A percentile compares a stretch with the other conserved stretches of the same genome.
phyloP scores from a whole-genome alignment of 2,113 vertebrate species.

The Thinocorus orbignyianus region DNA sequence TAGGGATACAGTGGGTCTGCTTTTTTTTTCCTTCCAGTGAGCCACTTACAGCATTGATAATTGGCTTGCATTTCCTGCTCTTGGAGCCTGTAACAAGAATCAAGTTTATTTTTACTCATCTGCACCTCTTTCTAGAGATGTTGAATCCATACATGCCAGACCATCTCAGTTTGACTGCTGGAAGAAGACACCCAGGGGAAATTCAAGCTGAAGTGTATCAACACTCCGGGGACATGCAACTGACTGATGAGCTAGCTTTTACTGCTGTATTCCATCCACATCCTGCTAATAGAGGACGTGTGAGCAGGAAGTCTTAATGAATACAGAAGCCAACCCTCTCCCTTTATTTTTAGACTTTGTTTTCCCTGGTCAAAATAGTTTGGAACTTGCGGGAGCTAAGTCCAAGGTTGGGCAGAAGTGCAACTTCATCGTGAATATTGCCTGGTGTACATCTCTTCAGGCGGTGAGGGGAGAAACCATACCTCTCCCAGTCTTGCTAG shows the following conservation, averaged over 20 bases:
- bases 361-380: neutral
- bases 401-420: neutral
- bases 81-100: neutral
- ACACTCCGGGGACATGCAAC: rapidly evolving
- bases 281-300: neutral
- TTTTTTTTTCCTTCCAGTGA: neutral
- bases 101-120: neutral
- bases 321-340: neutral
- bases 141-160: neutral
- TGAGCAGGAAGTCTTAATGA: neutral
- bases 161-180: neutral
- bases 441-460: neutral
- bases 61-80: neutral
- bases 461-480: neutral
- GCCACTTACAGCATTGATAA: neutral
- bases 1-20: neutral
- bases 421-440: neutral
- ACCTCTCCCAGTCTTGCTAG: neutral
- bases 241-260: neutral
- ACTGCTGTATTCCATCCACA: neutral
- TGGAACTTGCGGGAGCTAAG: neutral
- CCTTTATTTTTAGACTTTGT: neutral
- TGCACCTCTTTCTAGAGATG: neutral
- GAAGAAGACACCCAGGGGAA: neutral
- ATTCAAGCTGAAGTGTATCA: neutral